Base-by-base conservation (phyloP, 30 jellyfish, hydroid and myxozoan genomes). In the Mastigias papua region DNA sequence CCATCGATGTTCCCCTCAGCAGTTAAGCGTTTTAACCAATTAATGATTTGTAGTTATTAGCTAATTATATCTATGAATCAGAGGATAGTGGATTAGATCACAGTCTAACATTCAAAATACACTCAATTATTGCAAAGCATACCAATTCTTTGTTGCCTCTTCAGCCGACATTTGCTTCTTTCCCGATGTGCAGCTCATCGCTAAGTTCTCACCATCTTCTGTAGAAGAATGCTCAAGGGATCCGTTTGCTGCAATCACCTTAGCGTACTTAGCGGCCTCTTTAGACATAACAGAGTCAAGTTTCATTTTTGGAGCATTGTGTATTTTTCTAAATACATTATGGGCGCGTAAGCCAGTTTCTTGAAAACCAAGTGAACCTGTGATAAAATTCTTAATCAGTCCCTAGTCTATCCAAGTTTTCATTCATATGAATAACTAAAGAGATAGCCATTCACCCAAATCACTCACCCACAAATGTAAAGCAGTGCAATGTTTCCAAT, bases 151-250 rank as follows among this genome's bases (percentile, higher is more conserved):
- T 1, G 95, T 83, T 15, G 99, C 98, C 61, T 90, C 95, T 26
- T 69, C 93, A n/a, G 98, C 99, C 0, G 97, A 27, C 97, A 90
- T 84, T 76, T 95, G 93, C 3, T 25, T 46, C 13, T 65, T 73
- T 17, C 91, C 95, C 10, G 87, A 16, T 28, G 97, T 68, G 70
- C 99, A 86, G 33, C 89, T 87, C 87, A 87, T 69, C n/a, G 99
- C 99, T 28, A 96, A 58, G 50, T 96, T 96, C 82, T 96, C 99
- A 20, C 99, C 99, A 33, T 88, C 96, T 30, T 83, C 87, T 16
- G 92, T 89, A 13, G 84, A 78, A 9, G 92, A 83, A 46, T 82
- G 94, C 35, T 61, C 78, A n/a, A 76, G 82, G 22, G 48, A 42
- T 0, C 97, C 97, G 21, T 68, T 77, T 33, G 75, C 65, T 22